Conservation (phyloP, 2,888 invertebrate genomes). For the Epinotia bilunana region DNA sequence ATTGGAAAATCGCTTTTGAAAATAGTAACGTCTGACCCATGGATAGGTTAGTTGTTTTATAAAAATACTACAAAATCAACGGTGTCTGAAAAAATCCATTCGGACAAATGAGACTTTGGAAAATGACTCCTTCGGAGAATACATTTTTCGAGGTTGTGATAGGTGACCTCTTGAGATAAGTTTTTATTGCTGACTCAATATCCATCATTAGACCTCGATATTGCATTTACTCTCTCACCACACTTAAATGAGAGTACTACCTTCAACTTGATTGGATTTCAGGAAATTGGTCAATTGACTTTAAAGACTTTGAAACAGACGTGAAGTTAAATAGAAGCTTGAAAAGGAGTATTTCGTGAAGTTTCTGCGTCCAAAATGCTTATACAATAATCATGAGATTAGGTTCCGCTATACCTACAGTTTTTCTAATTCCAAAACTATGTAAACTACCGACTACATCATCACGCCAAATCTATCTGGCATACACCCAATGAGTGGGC, state of each 20-base stretch:
- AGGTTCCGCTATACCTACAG: neutral
- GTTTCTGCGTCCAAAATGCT: neutral
- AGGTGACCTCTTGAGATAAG: neutral
- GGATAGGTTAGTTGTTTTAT: too few relatives aligned
- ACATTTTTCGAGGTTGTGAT: too few relatives aligned
- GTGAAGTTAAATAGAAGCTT: too few relatives aligned
- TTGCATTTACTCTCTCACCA: neutral
- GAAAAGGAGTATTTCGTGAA: neutral
- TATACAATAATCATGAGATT: neutral
- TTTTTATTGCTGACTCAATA: neutral
- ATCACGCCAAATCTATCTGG: conserved; percentile 29
- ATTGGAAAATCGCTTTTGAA: too few relatives aligned
- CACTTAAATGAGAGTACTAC: neutral
- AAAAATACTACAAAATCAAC: too few relatives aligned
- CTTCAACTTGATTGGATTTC: neutral
- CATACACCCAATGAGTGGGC: conserved; percentile 38
- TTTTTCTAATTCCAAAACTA: conserved; percentile 25
- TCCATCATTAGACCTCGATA: neutral
- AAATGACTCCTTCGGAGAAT: too few relatives aligned
- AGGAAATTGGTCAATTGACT: neutral
- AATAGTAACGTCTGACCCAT: too few relatives aligned
- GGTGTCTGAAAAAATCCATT: too few relatives aligned
- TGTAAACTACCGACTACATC: conserved; percentile 32
- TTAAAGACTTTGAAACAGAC: too few relatives aligned
- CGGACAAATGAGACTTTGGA: too few relatives aligned